phyloP scores from a whole-genome alignment of 2,888 invertebrate genomes.

The Tetranychus piercei region DNA sequence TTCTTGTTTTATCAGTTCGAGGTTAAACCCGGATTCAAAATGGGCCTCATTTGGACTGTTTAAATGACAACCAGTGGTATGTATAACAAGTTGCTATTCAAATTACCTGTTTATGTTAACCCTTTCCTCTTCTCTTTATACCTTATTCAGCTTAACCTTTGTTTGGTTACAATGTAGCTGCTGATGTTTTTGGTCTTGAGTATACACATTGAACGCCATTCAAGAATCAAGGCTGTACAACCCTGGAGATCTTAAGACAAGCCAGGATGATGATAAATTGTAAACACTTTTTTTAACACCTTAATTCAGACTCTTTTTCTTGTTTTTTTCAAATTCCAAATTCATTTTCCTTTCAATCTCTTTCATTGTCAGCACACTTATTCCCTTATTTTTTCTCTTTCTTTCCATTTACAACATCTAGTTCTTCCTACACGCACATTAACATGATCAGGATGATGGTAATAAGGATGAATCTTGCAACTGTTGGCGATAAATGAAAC shows the following conservation, averaged over 20 bases:
- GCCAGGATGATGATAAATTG: neutral
- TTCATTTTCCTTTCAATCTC: neutral
- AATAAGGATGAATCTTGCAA: neutral
- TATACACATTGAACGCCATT: neutral
- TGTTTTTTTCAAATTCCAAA: neutral
- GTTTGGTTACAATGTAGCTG: neutral
- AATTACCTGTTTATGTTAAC: neutral
- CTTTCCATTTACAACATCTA: neutral
- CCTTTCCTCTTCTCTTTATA: neutral
- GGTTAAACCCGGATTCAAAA: neutral
- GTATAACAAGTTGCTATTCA: neutral
- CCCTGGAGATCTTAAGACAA: neutral
- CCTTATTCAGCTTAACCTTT: too few relatives aligned
- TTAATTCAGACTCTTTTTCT: neutral
- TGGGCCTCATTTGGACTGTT: neutral
- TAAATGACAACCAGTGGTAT: neutral
- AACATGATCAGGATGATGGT: neutral
- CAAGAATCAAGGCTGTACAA: neutral
- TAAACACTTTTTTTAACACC: neutral
- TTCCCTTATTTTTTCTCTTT: neutral
- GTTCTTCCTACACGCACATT: neutral
- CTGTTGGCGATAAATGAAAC: neutral
- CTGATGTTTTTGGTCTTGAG: neutral
- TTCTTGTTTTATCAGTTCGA: neutral
- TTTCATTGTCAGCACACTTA: neutral